These are phyloP conservation scores for Vombatus ursinus DNA, from an alignment of 2,113 vertebrate species.

Conservation along the genomic window DNA sequence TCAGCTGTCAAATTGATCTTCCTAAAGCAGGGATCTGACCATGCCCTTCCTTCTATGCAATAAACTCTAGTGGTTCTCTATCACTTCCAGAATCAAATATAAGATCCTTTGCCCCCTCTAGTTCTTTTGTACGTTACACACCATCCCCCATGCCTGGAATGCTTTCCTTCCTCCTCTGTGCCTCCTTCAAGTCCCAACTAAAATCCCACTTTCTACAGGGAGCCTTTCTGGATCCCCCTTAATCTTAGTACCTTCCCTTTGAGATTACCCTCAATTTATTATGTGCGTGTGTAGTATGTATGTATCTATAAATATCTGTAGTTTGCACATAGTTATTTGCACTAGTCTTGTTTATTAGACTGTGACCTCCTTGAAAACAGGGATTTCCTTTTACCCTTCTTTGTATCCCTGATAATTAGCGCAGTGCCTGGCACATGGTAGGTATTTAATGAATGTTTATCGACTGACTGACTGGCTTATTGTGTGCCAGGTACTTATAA, in stretches of 20 bases:
- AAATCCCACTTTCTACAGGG: not conserved
- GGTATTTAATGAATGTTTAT: not conserved
- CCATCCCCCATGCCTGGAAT: not conserved
- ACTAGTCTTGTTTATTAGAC: not conserved
- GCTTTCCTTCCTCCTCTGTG: not conserved
- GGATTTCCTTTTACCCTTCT: not conserved
- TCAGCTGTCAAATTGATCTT: too few relatives aligned
- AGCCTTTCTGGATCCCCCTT: not conserved
- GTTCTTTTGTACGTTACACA: too few relatives aligned
- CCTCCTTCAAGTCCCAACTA: not conserved
- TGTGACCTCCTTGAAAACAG: not conserved
- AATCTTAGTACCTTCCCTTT: not conserved
- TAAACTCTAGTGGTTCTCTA: too few relatives aligned
- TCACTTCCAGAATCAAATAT: too few relatives aligned
- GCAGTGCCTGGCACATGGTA: not conserved
- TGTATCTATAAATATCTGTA: not conserved
- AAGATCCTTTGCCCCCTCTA: too few relatives aligned
- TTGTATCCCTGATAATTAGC: not conserved
- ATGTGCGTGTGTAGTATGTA: not conserved
- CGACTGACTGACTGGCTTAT: not conserved
- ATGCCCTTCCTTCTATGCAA: too few relatives aligned
- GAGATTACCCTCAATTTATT: not conserved
- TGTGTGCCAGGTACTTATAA: not conserved
- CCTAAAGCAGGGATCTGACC: too few relatives aligned
- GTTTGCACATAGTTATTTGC: not conserved